phyloP scores from a whole-genome alignment of 2,797 vertebrate species.

The Adrianichthys oophorus region DNA sequence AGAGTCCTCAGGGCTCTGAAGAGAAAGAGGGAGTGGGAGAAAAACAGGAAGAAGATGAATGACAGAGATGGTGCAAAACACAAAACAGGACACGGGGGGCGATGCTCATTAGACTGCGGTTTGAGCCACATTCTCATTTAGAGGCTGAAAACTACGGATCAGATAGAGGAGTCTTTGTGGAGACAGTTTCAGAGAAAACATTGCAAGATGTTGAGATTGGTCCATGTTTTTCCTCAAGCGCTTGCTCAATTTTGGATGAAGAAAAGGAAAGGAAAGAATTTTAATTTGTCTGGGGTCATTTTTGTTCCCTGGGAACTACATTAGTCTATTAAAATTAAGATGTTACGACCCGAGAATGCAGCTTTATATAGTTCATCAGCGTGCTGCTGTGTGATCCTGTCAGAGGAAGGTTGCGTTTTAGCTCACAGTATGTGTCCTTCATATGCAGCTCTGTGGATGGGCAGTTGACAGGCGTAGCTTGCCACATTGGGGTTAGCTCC shows the following conservation, averaged over 20 bases:
- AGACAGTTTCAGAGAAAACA: constrained; percentile 23
- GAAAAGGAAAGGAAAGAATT: constrained; percentile 34
- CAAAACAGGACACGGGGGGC: constrained; percentile 34
- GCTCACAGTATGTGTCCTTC: constrained; percentile 88
- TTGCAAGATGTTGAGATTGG: constrained; percentile 38
- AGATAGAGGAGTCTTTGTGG: constrained; percentile 61
- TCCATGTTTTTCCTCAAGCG: constrained; percentile 12
- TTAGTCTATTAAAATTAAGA: constrained; percentile 11
- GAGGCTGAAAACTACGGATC: constrained; percentile 36
- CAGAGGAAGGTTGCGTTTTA: not conserved
- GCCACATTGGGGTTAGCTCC: constrained; percentile 85
- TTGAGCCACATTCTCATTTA: constrained; percentile 41
- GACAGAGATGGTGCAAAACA: constrained; percentile 35
- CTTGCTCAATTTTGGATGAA: constrained; percentile 26
- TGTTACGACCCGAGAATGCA: constrained; percentile 11
- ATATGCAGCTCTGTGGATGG: constrained; percentile 86
- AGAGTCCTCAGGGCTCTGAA: constrained; percentile 83
- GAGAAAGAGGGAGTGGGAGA: constrained; percentile 31
- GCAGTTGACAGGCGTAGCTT: constrained; percentile 81
- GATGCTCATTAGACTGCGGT: constrained; percentile 54
- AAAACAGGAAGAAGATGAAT: constrained; percentile 22
- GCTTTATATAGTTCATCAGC: not conserved
- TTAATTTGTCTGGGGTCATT: constrained; percentile 26
- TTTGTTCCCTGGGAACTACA: constrained; percentile 5
- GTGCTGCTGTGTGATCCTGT: not conserved